phyloP scores from a whole-genome alignment of 1,140 invertebrate species.

The Saccostrea echinata region DNA sequence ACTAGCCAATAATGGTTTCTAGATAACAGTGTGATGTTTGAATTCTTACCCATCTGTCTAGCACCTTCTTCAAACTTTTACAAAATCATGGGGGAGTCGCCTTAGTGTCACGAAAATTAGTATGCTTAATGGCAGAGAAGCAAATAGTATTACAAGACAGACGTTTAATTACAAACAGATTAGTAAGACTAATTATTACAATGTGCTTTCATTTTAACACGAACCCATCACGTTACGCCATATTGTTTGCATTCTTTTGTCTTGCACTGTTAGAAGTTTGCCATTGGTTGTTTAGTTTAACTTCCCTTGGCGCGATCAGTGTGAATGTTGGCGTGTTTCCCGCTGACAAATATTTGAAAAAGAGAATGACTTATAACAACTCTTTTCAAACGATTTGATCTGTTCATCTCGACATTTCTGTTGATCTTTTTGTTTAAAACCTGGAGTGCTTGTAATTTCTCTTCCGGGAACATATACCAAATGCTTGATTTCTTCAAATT shows the following conservation, averaged over 20 bases:
- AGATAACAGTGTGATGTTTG: neutral
- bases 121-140: neutral
- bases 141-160: neutral
- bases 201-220: neutral
- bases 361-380: neutral
- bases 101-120: neutral
- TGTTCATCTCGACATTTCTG: too few species aligned
- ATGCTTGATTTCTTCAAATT: neutral
- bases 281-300: neutral
- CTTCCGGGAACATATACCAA: neutral
- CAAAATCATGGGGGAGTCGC: neutral
- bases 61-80: neutral
- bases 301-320: neutral
- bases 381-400: neutral
- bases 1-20: too few species aligned
- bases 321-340: neutral
- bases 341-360: constrained; percentile 6
- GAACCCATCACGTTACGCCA: neutral
- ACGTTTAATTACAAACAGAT: neutral
- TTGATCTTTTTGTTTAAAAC: too few species aligned
- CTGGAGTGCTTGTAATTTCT: neutral
- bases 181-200: neutral
- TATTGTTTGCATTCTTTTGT: neutral
- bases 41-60: neutral
- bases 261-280: neutral